Base-by-base conservation (phyloP, 2,113 vertebrate species). In the Dermatemys mawii region DNA sequence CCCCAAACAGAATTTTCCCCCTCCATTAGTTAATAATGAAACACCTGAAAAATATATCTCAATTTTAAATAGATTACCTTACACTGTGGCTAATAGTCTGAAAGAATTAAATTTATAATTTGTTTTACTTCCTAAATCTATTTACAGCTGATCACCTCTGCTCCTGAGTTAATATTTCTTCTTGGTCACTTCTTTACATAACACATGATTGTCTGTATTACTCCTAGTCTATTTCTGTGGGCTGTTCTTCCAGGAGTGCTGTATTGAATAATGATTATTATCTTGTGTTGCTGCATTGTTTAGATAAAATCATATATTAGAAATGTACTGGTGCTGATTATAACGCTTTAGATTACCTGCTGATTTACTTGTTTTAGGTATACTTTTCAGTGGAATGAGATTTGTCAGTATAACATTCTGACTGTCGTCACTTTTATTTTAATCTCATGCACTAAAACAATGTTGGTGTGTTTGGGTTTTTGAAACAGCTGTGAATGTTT, bases 91-190 rank as follows among this genome's bases (percentile, higher is more conserved):
- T 86, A 63, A 51, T 22, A 49, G 2, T 46, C 53, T 84, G 44
- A 83, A 16, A 60, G 5, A 60, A 90, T 70, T 54, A 79, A 49
- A 16, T 49, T 2, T 1, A 3, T 92, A 87, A 76, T 94, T 90
- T 35, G 67, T 70, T 89, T 89, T 38, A 1, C 44, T 4, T 63
- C 80, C 1, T 92, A 41, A 81, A 70, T 21, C n/a, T 80, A 26
- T 53, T 53, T 53, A 53, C 9, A 24, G 3, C 57, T 86, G 82
- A 48, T 89, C 76, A 27, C 2, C 81, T 92, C 32, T 76, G 9
- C 2, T 93, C 57, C 85, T 70, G 35, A 89, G 87, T 84, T n/a
- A n/a, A n/a, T n/a, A n/a, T n/a, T 86, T 94, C 41, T 81, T 91
- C 11, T 83, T 94, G 19, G 50, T 81, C 29, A 81, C 17, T 14